phyloP scores from a whole-genome alignment of 2,797 vertebrate genomes.

The Helostoma temminkii region DNA sequence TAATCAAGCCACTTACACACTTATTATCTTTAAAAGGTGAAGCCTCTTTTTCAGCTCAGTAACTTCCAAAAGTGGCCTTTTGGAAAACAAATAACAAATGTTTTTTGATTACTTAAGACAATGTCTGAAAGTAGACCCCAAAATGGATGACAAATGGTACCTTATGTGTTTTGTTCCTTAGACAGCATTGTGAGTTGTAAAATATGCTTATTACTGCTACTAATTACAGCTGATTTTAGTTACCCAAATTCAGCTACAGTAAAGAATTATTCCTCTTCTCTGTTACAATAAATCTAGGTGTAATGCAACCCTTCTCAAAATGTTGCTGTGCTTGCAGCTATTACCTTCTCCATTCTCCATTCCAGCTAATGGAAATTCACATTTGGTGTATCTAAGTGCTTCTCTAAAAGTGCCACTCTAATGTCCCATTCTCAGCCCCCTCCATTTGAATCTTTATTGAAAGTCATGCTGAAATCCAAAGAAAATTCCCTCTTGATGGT shows the following conservation, averaged over 20 bases:
- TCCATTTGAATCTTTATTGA: constrained; percentile 63
- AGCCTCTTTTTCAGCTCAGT: neutral
- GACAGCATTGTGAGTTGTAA: constrained; percentile 11
- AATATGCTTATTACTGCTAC: constrained; percentile 31
- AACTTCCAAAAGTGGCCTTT: neutral
- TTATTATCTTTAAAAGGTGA: neutral
- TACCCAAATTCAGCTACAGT: constrained; percentile 20
- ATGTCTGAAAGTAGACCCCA: neutral
- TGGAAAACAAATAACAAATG: neutral
- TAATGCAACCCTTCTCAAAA: constrained; percentile 40
- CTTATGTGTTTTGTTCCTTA: neutral
- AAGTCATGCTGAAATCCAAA: constrained; percentile 48
- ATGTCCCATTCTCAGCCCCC: constrained; percentile 37
- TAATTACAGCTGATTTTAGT: constrained; percentile 49
- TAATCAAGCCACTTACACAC: no score
- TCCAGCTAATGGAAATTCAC: constrained; percentile 65
- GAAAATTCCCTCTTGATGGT: constrained; percentile 40
- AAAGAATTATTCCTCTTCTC: constrained; percentile 40
- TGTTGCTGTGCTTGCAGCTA: constrained; percentile 33
- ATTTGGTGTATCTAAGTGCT: constrained; percentile 56
- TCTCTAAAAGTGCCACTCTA: constrained; percentile 48
- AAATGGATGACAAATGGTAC: neutral
- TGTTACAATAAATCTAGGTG: constrained; percentile 29
- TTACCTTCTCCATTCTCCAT: constrained; percentile 52
- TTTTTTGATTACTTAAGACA: neutral